Evolutionary conservation across 1,140 invertebrate genomes (phyloP), one percentile per base, ranked within the genome.

Genomic region (Drosophila ironensis): DNA sequence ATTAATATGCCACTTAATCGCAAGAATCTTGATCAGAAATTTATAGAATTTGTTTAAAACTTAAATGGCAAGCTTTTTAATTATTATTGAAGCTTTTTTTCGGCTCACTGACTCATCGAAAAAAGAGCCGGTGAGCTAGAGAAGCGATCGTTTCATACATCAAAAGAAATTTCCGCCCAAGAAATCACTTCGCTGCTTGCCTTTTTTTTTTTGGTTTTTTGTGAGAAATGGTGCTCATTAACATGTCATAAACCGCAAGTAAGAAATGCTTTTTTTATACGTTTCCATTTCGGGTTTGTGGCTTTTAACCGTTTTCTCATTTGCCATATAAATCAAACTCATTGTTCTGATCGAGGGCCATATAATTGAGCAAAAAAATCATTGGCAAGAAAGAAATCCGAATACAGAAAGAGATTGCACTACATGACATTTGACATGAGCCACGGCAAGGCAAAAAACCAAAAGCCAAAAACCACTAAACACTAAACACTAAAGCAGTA

Each of bases 211-310:
- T 40, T 25, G n/a, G 46, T 24, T 27, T 44, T 44, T 2, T 16
- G 14, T 12, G 14, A 69, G 50, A 50, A 38, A 64, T 52, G 61
- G 56, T 73, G 80, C 80, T 84, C 80, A 84, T 84, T 84, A 84
- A 84, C 80, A 84, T 84, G 80, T 84, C 80, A 86, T 84, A 84
- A 84, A 86, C 80, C 80, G 80, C 74, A 86, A 77, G 70, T 40
- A 41, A 59, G 44, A 69, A 61, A 74, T 6, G 30, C 38, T 64
- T 50, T 48, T 42, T 25, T 17, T 42, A 24, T 46, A 16, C 9
- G 22, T 45, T 46, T 45, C 17, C 19, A 45, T 37, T 54, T 20
- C 0, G 41, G 9, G 12, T 5, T 46, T 47, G 12, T 22, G 17
- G 41, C 54, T 75, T 54, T 54, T 50, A 64, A 14, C 27, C 38